Evolutionary conservation across 2,888 invertebrate genomes (phyloP), one percentile per base, ranked within the genome.

Genomic region (Volucella bombylans): DNA sequence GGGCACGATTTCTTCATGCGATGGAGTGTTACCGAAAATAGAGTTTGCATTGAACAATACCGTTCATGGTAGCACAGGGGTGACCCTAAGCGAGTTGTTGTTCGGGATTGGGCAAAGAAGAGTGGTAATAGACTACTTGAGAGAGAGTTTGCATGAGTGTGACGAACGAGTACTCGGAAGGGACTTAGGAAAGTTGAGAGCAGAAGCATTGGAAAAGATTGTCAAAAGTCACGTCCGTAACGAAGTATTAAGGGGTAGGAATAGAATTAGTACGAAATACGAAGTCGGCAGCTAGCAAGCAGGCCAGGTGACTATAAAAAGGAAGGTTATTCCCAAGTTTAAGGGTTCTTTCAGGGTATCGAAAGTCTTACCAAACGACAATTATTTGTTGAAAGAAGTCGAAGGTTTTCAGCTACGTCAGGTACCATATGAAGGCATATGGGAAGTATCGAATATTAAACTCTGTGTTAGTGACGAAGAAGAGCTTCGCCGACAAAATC

Each of bases 61-160:
- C 0, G 57, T 88, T n/a, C 81, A 86, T 54, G 86, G 87, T 61
- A 65, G 87, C 8, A 87, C 88, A n/a, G 86, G 87, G 1, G 87
- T 88, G 54, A 87, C 88, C 1, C 88, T 89, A 0, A 87, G 87
- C 80, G 87, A 80, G 52, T 49, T 88, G 45, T 65, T 89, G 41
- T 89, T 88, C 59, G 89, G 88, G n/a, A n/a, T n/a, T n/a, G n/a
- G 87, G 49, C 89, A 89, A 68, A 77, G 50, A 49, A 73, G 82
- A 1, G 52, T 72, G 50, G 57, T 64, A 10, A 57, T 82, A n/a
- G 80, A 86, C 54, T 14, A 45, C 9, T 23, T 81, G 38, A 71
- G 38, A 23, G 73, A 76, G 18, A 81, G 64, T 18, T 14, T 83
- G 8, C 39, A 74, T 18, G 71, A 73, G 12, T 31, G 15, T 41